Conservation (phyloP, 2,888 invertebrate species). For the Hesperia comma region DNA sequence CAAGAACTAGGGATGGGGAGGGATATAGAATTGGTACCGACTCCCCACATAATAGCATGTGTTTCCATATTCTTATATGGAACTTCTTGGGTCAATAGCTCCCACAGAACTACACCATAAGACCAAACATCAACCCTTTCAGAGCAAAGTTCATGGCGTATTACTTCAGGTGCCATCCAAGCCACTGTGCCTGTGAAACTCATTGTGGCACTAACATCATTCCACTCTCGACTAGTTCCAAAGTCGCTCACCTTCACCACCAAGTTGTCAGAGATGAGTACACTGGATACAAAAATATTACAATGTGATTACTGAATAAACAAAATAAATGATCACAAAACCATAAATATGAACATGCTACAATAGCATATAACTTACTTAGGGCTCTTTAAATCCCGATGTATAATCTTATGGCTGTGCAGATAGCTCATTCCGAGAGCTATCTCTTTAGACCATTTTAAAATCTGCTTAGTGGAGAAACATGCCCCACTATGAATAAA, state of each 20-base stretch:
- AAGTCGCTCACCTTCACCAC: conserved; percentile 98
- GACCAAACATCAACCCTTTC: conserved; percentile 99
- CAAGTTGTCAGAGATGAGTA: conserved; percentile 91
- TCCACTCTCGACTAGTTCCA: conserved; percentile 97
- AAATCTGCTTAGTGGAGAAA: conserved; percentile 92
- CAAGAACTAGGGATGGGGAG: conserved; percentile 96
- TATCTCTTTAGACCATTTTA: conserved; percentile 97
- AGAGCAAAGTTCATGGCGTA: conserved; percentile 97
- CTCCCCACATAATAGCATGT: conserved; percentile 99
- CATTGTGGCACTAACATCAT: conserved; percentile 97
- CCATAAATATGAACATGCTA: neutral
- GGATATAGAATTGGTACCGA: conserved; percentile 96
- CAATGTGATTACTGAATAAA: neutral
- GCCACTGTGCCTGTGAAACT: conserved; percentile 98
- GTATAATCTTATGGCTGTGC: conserved; percentile 98
- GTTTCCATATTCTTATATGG: conserved; percentile 88
- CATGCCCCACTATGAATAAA: conserved; percentile 92
- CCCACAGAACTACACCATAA: conserved; percentile 99
- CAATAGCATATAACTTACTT: conserved; percentile 88
- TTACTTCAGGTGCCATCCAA: conserved; percentile 99
- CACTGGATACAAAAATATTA: conserved; percentile 78
- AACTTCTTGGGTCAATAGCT: conserved; percentile 93
- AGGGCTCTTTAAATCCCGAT: conserved; percentile 99
- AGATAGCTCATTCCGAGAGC: conserved; percentile 98
- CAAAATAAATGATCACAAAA: neutral